Conservation (phyloP, 2,888 invertebrate genomes). For the Protonemura montana region DNA sequence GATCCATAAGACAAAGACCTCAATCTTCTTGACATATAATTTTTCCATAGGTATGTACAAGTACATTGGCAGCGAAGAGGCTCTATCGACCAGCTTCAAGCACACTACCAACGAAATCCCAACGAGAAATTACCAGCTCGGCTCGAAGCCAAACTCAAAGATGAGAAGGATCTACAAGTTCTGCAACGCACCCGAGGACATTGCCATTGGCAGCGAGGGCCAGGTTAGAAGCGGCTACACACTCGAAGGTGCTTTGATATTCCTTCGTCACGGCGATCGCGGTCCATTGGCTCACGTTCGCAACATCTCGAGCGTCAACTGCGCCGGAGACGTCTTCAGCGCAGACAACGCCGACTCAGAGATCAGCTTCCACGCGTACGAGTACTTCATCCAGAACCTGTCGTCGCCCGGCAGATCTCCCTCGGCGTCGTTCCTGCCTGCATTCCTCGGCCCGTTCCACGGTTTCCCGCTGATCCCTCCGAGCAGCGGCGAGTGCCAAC, state of each 20-base stretch:
- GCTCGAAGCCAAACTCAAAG: conserved; percentile 68
- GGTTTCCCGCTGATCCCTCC: conserved; percentile 81
- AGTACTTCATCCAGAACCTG: conserved; percentile 49
- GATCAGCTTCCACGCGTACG: conserved; percentile 48
- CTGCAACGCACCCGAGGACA: conserved; percentile 77
- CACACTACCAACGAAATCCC: conserved; percentile 59
- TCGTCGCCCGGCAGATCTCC: conserved; percentile 42
- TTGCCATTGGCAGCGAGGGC: conserved; percentile 76
- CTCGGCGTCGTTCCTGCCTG: conserved; percentile 60
- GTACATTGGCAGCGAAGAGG: conserved; percentile 71
- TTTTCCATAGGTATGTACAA: conserved; percentile 74
- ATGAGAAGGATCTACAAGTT: conserved; percentile 71
- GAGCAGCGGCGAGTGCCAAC: conserved; percentile 73
- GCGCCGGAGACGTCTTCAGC: conserved; percentile 65
- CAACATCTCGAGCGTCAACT: conserved; percentile 79
- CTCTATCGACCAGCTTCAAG: conserved; percentile 56
- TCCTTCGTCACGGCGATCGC: conserved; percentile 89
- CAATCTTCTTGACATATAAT: not conserved
- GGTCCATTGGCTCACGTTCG: conserved; percentile 85
- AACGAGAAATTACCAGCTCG: conserved; percentile 61
- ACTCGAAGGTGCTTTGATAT: conserved; percentile 74
- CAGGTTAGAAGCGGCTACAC: conserved; percentile 67
- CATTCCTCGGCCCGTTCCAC: conserved; percentile 81
- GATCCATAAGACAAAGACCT: not conserved
- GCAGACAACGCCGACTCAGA: conserved; percentile 49